Percentiles rank a stretch among this genome's conserved stretches.
Conservation (phyloP, 2,113 vertebrate species). For the Platichthys stellatus region DNA sequence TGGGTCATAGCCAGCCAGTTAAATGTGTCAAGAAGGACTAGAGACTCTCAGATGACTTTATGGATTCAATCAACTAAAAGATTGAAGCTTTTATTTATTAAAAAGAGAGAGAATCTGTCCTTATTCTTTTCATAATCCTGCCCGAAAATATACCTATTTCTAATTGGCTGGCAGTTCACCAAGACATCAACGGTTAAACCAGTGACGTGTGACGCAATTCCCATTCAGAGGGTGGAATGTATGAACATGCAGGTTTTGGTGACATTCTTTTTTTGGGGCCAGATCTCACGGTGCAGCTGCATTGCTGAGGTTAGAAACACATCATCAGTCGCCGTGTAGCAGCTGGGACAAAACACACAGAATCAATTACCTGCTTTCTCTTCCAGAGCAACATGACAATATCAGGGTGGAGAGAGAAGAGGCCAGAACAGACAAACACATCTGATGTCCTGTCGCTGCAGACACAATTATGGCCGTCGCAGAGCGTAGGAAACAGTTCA, state of each 20-base stretch:
- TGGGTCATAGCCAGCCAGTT: not conserved
- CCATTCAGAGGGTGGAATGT: not conserved
- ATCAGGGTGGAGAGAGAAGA: slow-evolving; percentile 8
- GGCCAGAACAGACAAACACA: slow-evolving; percentile 22
- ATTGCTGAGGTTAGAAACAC: not conserved
- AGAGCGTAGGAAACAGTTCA: not conserved
- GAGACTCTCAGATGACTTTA: not conserved
- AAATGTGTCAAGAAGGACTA: too few relatives aligned
- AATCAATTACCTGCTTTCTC: slow-evolving; percentile 28
- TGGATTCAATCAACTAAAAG: not conserved
- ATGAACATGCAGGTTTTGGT: not conserved
- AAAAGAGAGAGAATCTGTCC: not conserved
- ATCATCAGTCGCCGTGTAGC: not conserved
- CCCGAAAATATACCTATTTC: not conserved
- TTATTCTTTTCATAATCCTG: not conserved
- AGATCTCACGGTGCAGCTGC: not conserved
- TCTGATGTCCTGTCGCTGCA: not conserved
- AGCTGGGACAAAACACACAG: not conserved
- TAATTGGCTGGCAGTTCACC: not conserved
- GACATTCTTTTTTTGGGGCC: not conserved
- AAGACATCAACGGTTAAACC: not conserved
- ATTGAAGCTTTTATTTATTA: not conserved
- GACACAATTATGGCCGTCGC: not conserved
- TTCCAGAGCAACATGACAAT: slow-evolving; percentile 12
- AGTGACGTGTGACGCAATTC: not conserved